These are phyloP conservation scores for Allacma fusca DNA, from an alignment of 2,888 invertebrate species.

Conservation along the genomic window DNA sequence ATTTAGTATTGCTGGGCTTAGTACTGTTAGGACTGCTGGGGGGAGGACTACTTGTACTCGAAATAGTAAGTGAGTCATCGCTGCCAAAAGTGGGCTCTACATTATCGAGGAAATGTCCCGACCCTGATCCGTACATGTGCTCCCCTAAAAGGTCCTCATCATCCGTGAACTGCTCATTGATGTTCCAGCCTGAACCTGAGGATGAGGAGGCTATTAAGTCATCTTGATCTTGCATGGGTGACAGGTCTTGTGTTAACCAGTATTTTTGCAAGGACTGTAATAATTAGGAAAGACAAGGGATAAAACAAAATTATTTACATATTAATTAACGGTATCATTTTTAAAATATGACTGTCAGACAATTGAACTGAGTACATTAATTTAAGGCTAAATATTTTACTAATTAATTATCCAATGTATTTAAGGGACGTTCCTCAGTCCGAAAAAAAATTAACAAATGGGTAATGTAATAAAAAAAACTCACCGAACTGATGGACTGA, in stretches of 20 bases:
- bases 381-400: too few relatives aligned
- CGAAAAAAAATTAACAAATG: too few relatives aligned
- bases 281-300: not conserved
- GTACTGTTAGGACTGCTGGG: not conserved
- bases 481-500: slow-evolving; percentile 31
- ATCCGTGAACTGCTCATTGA: slow-evolving; percentile 30
- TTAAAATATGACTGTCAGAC: too few relatives aligned
- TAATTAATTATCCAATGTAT: too few relatives aligned
- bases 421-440: too few relatives aligned
- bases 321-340: too few relatives aligned
- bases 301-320: not conserved
- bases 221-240: slow-evolving; percentile 1
- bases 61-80: not conserved
- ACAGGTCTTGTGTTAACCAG: slow-evolving; percentile 6
- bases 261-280: slow-evolving; percentile 39
- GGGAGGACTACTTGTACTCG: not conserved
- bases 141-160: slow-evolving; percentile 32
- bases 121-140: slow-evolving; percentile 28
- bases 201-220: slow-evolving; percentile 22
- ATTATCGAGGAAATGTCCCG: slow-evolving; percentile 4
- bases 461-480: not conserved
- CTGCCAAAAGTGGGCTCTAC: not conserved
- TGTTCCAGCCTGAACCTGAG: slow-evolving; percentile 37
- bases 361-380: too few relatives aligned
- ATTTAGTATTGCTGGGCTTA: not conserved